phyloP scores from a whole-genome alignment of 2,888 invertebrate genomes.

The Hirudinaria manillensis region DNA sequence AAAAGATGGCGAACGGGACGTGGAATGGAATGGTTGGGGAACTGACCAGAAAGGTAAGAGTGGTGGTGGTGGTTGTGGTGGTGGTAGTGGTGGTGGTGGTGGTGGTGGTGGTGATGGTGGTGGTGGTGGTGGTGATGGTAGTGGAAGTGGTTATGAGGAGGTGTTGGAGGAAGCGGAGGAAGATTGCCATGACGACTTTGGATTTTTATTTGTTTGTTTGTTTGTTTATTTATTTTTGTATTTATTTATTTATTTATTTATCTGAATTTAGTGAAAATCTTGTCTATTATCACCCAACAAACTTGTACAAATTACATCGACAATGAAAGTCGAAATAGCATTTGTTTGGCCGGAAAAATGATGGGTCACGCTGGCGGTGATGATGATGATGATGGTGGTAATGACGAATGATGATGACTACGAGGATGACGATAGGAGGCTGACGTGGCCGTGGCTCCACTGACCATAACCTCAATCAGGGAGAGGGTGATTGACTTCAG shows the following conservation, averaged over 20 bases:
- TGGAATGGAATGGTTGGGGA: conserved; percentile 55
- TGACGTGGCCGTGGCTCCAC: conserved; percentile 86
- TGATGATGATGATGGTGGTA: too few species aligned
- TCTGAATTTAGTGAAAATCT: too few species aligned
- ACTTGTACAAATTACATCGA: too few species aligned
- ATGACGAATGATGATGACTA: too few species aligned
- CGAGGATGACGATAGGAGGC: conserved; percentile 62
- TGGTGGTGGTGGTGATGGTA: not conserved
- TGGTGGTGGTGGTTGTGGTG: conserved; percentile 32
- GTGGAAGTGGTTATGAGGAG: not conserved
- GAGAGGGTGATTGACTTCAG: conserved; percentile 92
- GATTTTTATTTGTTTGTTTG: too few species aligned
- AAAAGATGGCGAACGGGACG: conserved; percentile 41
- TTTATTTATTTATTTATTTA: not conserved
- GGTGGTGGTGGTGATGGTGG: not conserved
- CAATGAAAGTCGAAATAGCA: too few species aligned
- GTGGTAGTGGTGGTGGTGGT: not conserved
- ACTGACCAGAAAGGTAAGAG: conserved; percentile 46
- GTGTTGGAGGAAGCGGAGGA: not conserved
- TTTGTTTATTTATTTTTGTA: too few species aligned
- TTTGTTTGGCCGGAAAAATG: too few species aligned
- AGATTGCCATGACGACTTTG: not conserved
- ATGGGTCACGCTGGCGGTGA: too few species aligned
- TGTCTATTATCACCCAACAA: too few species aligned
- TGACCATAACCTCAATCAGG: conserved; percentile 86